These are phyloP conservation scores for Acromyrmex charruanus DNA, from an alignment of 1,140 invertebrate species.

Conservation along the genomic window DNA sequence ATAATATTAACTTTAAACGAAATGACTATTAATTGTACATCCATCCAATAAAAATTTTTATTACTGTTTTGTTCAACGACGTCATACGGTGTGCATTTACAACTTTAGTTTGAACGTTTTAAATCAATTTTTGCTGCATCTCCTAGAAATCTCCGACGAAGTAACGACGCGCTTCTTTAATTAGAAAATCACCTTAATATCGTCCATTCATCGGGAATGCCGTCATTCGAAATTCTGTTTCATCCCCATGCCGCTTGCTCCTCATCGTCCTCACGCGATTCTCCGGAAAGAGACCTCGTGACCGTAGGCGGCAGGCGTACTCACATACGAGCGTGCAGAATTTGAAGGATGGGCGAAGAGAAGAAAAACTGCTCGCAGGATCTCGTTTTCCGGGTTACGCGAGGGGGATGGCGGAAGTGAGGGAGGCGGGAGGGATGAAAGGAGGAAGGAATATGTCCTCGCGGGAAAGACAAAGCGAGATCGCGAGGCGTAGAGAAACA, in stretches of 20 bases:
- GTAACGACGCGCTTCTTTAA: not conserved
- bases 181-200: slow-evolving; percentile 6
- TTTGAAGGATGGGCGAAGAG: slow-evolving; percentile 46
- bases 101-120: not conserved
- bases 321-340: slow-evolving; percentile 23
- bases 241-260: not conserved
- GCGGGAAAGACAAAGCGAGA: slow-evolving; percentile 19
- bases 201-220: slow-evolving; percentile 29
- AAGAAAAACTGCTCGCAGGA: slow-evolving; percentile 70
- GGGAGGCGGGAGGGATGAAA: not conserved
- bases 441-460: slow-evolving; percentile 5
- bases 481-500: slow-evolving; percentile 22
- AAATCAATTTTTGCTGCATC: not conserved
- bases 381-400: slow-evolving; percentile 69
- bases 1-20: not conserved
- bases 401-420: not conserved
- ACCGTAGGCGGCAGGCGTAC: slow-evolving; percentile 18
- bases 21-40: not conserved
- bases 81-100: not conserved
- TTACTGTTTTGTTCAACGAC: not conserved
- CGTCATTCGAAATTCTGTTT: slow-evolving; percentile 39
- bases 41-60: not conserved
- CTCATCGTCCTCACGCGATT: not conserved
- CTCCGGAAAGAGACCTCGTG: slow-evolving; percentile 38
- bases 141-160: not conserved